Percentiles rank a stretch among this genome's conserved stretches.
Evolutionary conservation across 30 jellyfish, hydroid and myxozoan species (phyloP).

Genomic region (Morbakka virulenta): DNA sequence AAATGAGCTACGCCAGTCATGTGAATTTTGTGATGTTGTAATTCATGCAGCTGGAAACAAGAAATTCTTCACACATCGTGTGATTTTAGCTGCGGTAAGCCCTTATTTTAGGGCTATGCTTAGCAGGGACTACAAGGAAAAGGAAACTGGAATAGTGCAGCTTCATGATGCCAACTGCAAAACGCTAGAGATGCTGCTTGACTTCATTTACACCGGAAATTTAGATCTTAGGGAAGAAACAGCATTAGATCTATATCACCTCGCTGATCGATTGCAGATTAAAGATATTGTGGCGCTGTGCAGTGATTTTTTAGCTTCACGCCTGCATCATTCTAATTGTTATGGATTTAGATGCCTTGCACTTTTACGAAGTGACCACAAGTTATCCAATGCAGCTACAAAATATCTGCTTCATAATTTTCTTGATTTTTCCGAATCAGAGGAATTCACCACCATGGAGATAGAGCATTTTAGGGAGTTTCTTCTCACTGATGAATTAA

Average conservation of each 20-base stretch:
- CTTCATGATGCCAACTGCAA: slow-evolving; percentile 50
- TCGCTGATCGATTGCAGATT: slow-evolving; percentile 75
- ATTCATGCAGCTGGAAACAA: no score
- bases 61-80: no score
- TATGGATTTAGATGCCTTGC: slow-evolving; percentile 45
- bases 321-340: slow-evolving; percentile 46
- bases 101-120: slow-evolving; percentile 53
- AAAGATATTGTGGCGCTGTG: slow-evolving; percentile 29
- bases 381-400: slow-evolving; percentile 25
- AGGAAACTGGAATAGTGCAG: slow-evolving; percentile 41
- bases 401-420: slow-evolving; percentile 37
- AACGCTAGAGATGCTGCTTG: slow-evolving; percentile 29
- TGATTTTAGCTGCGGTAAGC: slow-evolving; percentile 58
- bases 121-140: slow-evolving; percentile 36
- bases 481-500: slow-evolving; percentile 44
- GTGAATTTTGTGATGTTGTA: slow-evolving; percentile 48
- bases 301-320: slow-evolving; percentile 13
- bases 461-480: slow-evolving; percentile 28
- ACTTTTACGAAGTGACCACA: slow-evolving; percentile 12
- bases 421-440: slow-evolving; percentile 20
- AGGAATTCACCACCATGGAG: slow-evolving; percentile 50
- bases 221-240: slow-evolving; percentile 27
- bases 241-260: slow-evolving; percentile 53
- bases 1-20: slow-evolving; percentile 26
- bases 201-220: slow-evolving; percentile 47